Evolutionary conservation across 2,113 vertebrate genomes (phyloP).

Genomic region (Leptobrachium ailaonicum): DNA sequence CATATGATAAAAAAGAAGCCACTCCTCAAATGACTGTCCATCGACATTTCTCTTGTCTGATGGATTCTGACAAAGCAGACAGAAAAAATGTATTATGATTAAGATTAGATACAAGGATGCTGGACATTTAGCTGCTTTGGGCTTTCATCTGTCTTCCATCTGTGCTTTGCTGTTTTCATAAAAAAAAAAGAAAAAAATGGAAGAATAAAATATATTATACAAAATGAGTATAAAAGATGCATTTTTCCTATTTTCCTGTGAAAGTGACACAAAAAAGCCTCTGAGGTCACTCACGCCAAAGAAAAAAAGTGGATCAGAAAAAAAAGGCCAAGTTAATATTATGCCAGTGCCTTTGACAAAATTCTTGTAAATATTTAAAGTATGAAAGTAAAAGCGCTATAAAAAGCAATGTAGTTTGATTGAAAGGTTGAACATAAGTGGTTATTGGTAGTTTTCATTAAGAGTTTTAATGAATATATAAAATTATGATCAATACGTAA

Average conservation of each 20-base stretch:
- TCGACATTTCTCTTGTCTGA: conserved; percentile 78
- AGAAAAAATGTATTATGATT: conserved; percentile 89
- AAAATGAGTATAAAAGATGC: conserved; percentile 54
- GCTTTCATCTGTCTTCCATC: conserved; percentile 64
- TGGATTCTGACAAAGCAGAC: conserved; percentile 90
- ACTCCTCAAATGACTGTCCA: conserved; percentile 92
- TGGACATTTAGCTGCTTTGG: conserved; percentile 66
- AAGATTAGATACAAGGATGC: conserved; percentile 85
- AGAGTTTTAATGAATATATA: too few species aligned
- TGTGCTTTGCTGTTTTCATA: conserved; percentile 49
- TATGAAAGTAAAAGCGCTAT: too few species aligned
- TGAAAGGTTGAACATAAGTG: too few species aligned
- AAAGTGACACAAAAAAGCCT: conserved; percentile 48
- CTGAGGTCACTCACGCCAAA: conserved; percentile 52
- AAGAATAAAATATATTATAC: conserved; percentile 53
- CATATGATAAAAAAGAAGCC: conserved; percentile 89
- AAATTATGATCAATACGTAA: too few species aligned
- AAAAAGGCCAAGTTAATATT: neutral
- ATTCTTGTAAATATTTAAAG: too few species aligned
- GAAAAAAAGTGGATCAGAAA: conserved; percentile 55
- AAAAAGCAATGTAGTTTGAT: too few species aligned
- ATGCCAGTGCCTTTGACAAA: too few species aligned
- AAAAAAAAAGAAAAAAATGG: conserved; percentile 36
- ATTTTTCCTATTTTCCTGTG: conserved; percentile 36
- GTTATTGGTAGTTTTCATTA: too few species aligned